These are phyloP conservation scores for Eupelmus urozonus DNA, from an alignment of 2,888 invertebrate species.

Conservation along the genomic window DNA sequence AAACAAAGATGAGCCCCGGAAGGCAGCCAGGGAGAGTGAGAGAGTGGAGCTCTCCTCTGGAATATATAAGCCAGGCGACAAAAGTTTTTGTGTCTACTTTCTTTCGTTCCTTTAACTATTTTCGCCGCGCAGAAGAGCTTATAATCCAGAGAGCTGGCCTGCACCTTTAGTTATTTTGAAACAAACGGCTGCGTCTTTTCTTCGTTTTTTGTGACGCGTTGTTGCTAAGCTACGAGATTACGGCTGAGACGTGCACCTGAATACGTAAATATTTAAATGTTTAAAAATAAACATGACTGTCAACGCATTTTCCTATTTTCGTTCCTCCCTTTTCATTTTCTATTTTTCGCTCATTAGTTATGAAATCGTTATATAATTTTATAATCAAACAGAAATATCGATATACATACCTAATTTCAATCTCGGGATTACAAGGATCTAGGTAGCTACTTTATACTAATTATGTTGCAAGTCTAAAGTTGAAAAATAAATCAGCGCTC, in stretches of 20 bases:
- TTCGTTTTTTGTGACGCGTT: not conserved
- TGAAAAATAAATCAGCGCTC: no score
- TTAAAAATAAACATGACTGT: no score
- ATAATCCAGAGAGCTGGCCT: conserved; percentile 49
- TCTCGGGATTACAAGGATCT: no score
- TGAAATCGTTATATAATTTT: no score
- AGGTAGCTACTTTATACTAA: no score
- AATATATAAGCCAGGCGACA: conserved; percentile 53
- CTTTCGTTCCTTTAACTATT: conserved; percentile 41
- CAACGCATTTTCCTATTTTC: no score
- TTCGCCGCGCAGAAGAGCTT: conserved; percentile 13
- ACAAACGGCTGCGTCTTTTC: not conserved
- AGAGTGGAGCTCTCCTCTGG: conserved; percentile 25
- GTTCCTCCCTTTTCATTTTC: no score
- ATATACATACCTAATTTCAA: no score
- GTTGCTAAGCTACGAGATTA: not conserved
- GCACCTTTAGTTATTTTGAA: conserved; percentile 41
- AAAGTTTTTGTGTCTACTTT: conserved; percentile 55
- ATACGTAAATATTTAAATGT: not conserved
- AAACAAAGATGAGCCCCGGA: conserved; percentile 57
- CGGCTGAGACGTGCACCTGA: not conserved
- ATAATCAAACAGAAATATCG: no score
- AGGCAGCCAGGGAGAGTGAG: conserved; percentile 26
- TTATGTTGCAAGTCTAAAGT: no score
- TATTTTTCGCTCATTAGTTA: no score